phyloP scores from a whole-genome alignment of 2,797 vertebrate genomes.

The Picus viridis region DNA sequence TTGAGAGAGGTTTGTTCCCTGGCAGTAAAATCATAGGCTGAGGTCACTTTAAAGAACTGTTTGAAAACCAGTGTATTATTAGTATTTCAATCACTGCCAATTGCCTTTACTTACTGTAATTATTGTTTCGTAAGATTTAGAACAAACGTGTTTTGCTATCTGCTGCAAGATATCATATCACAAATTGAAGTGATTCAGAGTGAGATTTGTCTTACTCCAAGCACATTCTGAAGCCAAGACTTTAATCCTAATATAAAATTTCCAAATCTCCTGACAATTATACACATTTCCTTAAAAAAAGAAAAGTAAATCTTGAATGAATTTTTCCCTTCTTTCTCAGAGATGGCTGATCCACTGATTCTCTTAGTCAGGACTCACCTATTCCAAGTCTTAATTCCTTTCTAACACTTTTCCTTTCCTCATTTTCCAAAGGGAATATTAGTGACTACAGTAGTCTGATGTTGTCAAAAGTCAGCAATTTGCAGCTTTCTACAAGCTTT shows the following conservation, averaged over 20 bases:
- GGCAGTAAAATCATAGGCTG: slow-evolving; percentile 57
- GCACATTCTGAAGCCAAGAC: background rate
- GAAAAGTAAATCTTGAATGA: background rate
- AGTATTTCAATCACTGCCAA: slow-evolving; percentile 58
- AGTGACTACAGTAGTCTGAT: background rate
- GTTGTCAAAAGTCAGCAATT: background rate
- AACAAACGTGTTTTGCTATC: slow-evolving; percentile 32
- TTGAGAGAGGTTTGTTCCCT: slow-evolving; percentile 52
- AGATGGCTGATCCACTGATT: background rate
- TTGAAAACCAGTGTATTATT: slow-evolving; percentile 50
- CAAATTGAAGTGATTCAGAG: slow-evolving; percentile 36
- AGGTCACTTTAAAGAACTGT: slow-evolving; percentile 37
- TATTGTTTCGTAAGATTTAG: slow-evolving; percentile 54
- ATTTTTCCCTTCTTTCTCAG: background rate
- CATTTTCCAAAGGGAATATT: background rate
- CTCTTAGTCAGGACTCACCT: background rate
- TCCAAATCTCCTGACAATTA: background rate
- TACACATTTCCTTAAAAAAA: background rate
- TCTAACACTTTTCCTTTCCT: background rate
- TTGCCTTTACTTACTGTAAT: slow-evolving; percentile 69
- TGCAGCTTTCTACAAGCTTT: background rate
- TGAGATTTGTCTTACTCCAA: background rate
- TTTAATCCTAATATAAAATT: background rate
- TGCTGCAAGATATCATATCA: slow-evolving; percentile 32
- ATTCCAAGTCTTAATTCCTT: background rate